Conservation (phyloP, 2,113 vertebrate species). For the Pitta sordida region DNA sequence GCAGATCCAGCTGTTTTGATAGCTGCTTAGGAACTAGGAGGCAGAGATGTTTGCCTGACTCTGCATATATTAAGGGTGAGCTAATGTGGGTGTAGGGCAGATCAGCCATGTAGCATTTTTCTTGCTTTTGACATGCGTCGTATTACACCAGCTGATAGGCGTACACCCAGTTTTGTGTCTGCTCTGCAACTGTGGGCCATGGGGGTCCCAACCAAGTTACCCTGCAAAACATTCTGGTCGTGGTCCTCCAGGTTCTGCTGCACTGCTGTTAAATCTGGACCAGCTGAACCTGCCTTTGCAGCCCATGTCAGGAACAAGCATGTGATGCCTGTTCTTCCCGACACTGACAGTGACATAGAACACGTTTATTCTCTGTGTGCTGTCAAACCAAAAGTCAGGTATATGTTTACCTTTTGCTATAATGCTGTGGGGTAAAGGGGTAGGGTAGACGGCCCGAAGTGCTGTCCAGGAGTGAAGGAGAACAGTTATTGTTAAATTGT, state of each 20-base stretch:
- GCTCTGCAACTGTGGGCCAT: background rate
- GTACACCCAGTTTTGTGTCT: background rate
- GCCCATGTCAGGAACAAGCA: background rate
- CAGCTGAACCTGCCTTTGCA: constrained; percentile 4
- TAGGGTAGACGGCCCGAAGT: background rate
- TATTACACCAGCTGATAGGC: background rate
- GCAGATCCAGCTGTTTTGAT: background rate
- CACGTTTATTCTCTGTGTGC: background rate
- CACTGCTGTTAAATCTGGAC: constrained; percentile 62
- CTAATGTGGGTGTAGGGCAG: constrained; percentile 1
- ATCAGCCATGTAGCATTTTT: background rate
- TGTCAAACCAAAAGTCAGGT: background rate
- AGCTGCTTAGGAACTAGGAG: background rate
- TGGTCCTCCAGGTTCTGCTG: constrained; percentile 48
- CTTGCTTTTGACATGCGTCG: background rate
- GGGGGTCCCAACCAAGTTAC: background rate
- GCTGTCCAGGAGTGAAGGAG: background rate
- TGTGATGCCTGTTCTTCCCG: background rate
- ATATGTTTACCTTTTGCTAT: background rate
- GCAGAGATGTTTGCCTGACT: constrained; percentile 39
- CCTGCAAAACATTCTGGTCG: background rate
- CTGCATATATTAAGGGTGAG: constrained; percentile 18
- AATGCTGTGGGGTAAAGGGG: background rate
- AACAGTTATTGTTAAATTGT: background rate
- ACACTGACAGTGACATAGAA: background rate